Evolutionary conservation across 92 coral and sea anemone species (phyloP).

Genomic region (Parazoanthus darwini): DNA sequence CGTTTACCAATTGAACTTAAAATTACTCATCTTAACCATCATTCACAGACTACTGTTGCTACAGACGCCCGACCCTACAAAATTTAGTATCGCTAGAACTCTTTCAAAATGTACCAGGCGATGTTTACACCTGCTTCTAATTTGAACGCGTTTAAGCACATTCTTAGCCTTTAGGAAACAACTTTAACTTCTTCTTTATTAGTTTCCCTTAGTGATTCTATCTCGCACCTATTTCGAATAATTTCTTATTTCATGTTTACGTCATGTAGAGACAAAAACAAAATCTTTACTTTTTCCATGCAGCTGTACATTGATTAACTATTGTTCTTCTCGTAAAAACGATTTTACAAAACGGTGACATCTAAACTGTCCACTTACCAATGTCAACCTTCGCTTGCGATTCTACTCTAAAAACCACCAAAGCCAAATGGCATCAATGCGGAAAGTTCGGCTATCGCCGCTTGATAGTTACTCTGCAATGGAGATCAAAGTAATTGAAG

Average conservation of each 20-base stretch:
- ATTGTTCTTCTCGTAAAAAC: background rate
- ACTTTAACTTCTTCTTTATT: background rate
- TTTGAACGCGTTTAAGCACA: background rate
- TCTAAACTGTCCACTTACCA: background rate
- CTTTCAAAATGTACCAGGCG: background rate
- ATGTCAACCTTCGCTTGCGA: background rate
- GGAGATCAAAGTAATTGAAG: background rate
- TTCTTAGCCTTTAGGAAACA: background rate
- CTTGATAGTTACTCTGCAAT: background rate
- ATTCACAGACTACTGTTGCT: too few species aligned
- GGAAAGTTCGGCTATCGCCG: background rate
- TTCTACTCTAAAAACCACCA: background rate
- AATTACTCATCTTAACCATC: too few species aligned
- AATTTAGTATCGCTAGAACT: background rate
- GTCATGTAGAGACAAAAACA: background rate
- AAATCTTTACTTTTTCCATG: background rate
- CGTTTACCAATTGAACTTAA: too few species aligned
- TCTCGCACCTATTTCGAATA: background rate
- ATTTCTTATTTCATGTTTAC: background rate
- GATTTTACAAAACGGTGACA: background rate
- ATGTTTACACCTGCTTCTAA: background rate
- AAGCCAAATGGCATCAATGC: background rate
- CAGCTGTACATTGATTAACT: background rate
- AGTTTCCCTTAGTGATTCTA: background rate
- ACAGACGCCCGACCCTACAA: too few species aligned